These are phyloP conservation scores for Conus ventricosus DNA, from an alignment of 1,140 invertebrate genomes.

Conservation along the genomic window DNA sequence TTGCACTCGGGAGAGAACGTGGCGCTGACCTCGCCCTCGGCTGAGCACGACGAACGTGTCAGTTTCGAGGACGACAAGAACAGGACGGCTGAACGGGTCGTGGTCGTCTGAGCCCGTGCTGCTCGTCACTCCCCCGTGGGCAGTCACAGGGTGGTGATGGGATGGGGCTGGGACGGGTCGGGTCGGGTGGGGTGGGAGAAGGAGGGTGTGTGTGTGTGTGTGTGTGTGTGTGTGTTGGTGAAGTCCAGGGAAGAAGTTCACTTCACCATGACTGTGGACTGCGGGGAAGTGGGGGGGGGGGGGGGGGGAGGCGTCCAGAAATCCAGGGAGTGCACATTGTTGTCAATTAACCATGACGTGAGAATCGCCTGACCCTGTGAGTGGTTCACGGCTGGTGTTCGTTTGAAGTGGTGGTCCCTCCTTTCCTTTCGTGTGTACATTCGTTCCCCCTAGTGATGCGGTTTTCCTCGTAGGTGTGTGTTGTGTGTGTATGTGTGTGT, in stretches of 20 bases:
- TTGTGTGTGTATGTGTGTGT: too few species aligned
- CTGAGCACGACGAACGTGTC: not conserved
- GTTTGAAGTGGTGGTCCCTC: not conserved
- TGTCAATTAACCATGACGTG: not conserved
- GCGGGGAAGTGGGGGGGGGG: too few species aligned
- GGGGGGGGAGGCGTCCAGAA: not conserved
- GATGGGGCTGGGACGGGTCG: too few species aligned
- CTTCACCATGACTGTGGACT: not conserved
- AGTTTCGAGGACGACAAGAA: not conserved
- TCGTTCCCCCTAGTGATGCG: too few species aligned
- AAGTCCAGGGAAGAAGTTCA: too few species aligned
- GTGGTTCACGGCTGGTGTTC: not conserved
- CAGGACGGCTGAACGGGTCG: not conserved
- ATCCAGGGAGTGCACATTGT: not conserved
- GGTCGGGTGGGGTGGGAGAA: not conserved
- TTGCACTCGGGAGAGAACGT: constrained; percentile 41
- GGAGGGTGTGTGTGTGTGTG: too few species aligned
- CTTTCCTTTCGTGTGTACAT: too few species aligned
- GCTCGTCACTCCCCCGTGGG: not conserved
- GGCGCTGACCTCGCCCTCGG: constrained; percentile 19
- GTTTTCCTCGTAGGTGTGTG: too few species aligned
- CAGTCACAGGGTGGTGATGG: too few species aligned
- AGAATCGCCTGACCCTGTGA: not conserved
- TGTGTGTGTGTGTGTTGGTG: too few species aligned
- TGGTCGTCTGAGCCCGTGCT: not conserved